Conservation (phyloP, 2,113 vertebrate genomes). For the Eurystomus gularis region DNA sequence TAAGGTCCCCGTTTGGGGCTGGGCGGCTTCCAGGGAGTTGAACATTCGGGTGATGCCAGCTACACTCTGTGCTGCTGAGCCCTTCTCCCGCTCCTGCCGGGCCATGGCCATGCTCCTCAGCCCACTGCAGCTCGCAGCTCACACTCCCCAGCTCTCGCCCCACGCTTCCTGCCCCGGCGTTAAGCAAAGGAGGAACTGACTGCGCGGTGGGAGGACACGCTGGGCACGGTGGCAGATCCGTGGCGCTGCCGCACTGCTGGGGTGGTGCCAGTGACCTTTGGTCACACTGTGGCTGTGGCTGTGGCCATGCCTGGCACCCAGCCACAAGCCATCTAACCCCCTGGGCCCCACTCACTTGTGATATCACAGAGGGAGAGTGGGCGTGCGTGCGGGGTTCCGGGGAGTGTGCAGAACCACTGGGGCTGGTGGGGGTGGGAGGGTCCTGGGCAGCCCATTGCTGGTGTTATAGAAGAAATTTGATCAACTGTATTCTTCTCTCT, state of each 20-base stretch:
- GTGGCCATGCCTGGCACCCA: background rate
- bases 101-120: background rate
- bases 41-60: background rate
- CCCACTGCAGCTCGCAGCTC: background rate
- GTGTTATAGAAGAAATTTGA: background rate
- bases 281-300: background rate
- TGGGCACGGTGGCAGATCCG: accelerated
- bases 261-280: slow-evolving; percentile 30
- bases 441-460: background rate
- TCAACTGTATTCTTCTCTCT: background rate
- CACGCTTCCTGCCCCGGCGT: background rate
- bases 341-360: accelerated
- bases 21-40: background rate
- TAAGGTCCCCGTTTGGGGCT: background rate
- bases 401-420: accelerated
- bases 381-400: accelerated
- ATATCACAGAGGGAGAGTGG: background rate
- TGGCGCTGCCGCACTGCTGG: background rate
- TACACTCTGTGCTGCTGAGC: background rate
- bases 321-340: accelerated
- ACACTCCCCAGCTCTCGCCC: background rate
- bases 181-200: slow-evolving; percentile 16
- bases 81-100: background rate
- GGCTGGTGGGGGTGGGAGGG: accelerated
- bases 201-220: background rate